These are phyloP conservation scores for Eristalinus sepulchralis DNA, from an alignment of 2,888 invertebrate genomes.

Conservation along the genomic window DNA sequence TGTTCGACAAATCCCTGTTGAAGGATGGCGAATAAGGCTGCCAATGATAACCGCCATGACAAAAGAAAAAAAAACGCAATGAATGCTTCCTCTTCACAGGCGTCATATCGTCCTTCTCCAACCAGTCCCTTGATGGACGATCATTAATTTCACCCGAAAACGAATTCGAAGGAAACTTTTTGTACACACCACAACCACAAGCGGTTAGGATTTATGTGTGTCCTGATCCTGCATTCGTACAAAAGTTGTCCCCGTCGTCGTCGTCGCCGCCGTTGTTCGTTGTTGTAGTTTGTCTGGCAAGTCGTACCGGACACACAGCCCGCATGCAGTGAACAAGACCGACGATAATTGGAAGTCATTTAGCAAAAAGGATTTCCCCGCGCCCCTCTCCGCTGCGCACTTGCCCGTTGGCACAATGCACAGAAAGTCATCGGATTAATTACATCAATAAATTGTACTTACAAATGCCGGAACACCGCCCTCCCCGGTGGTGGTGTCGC, in stretches of 20 bases:
- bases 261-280: not conserved
- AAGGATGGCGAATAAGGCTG: conserved; percentile 54
- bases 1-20: conserved; percentile 51
- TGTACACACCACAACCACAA: not conserved
- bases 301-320: not conserved
- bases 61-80: conserved; percentile 11
- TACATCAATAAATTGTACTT: conserved; percentile 80
- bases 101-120: not conserved
- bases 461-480: conserved; percentile 94
- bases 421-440: conserved; percentile 48
- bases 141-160: conserved; percentile 61
- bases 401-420: not conserved
- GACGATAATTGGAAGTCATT: conserved; percentile 57
- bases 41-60: conserved; percentile 41
- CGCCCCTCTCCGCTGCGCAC: not conserved
- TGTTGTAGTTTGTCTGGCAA: not conserved
- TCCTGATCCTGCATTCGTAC: not conserved
- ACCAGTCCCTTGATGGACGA: conserved; percentile 8
- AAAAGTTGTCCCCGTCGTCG: not conserved
- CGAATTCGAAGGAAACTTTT: conserved; percentile 50
- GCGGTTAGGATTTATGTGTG: not conserved
- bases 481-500: conserved; percentile 92
- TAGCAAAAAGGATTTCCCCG: conserved; percentile 42
- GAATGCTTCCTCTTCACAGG: conserved; percentile 7
- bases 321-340: conserved; percentile 43